These are phyloP conservation scores for Solenodon paradoxus DNA, from an alignment of 2,113 vertebrate species.

Conservation along the genomic window DNA sequence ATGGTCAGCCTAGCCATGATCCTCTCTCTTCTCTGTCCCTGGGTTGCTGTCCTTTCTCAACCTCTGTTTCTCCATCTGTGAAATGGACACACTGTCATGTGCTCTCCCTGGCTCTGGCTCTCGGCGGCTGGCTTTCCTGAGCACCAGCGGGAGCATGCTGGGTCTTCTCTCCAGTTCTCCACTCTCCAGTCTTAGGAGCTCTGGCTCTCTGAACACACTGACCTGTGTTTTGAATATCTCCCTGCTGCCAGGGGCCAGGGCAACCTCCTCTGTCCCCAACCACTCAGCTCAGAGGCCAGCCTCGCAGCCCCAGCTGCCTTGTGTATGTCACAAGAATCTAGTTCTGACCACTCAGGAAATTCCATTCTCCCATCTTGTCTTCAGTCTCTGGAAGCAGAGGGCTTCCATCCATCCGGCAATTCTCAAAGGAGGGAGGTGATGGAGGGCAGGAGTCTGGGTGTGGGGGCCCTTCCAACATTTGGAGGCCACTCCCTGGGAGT, in stretches of 20 bases:
- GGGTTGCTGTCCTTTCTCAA: neutral
- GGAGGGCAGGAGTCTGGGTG: neutral
- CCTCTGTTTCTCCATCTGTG: neutral
- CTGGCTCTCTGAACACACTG: neutral
- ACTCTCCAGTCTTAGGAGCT: neutral
- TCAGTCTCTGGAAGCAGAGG: neutral
- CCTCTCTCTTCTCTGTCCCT: neutral
- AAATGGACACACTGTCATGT: neutral
- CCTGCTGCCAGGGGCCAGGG: neutral
- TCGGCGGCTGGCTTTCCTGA: neutral
- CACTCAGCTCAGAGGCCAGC: neutral
- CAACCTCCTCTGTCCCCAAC: neutral
- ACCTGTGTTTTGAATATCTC: neutral
- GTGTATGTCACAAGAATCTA: neutral
- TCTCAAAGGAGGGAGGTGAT: neutral
- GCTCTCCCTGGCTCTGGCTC: neutral
- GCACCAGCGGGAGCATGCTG: accelerated
- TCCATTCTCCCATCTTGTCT: neutral
- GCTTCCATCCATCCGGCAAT: slow-evolving; percentile 44
- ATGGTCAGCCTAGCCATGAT: too few species aligned
- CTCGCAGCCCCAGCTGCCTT: slow-evolving; percentile 15
- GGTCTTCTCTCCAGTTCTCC: neutral
- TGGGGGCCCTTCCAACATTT: neutral
- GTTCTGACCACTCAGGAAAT: slow-evolving; percentile 57
- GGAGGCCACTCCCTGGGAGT: neutral